phyloP scores from a whole-genome alignment of 2,113 vertebrate species.

The Sterrhoptilus dennistouni region DNA sequence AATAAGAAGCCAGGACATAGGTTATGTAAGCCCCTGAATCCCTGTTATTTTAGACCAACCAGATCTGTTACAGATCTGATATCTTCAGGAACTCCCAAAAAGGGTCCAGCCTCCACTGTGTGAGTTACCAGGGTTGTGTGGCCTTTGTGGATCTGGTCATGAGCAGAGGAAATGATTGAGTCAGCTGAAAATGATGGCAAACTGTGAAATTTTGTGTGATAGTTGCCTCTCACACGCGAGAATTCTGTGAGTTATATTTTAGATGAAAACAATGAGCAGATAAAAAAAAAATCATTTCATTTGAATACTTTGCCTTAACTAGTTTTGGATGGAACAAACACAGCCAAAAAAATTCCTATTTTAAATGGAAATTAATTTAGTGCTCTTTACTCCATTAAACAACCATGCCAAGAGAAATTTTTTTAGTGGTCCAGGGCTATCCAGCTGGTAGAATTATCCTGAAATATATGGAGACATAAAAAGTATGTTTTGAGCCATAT shows the following conservation, averaged over 20 bases:
- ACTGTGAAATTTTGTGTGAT: background rate
- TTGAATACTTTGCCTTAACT: background rate
- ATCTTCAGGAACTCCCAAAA: background rate
- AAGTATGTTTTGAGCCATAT: background rate
- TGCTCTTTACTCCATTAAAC: background rate
- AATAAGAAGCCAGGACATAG: background rate
- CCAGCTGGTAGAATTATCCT: background rate
- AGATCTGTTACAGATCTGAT: background rate
- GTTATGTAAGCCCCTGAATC: background rate
- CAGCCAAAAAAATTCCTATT: background rate
- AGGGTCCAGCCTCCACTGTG: background rate
- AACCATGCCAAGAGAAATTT: background rate
- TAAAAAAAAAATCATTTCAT: background rate
- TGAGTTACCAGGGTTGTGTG: background rate
- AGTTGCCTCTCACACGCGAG: background rate
- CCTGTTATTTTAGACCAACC: background rate
- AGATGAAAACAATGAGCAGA: background rate
- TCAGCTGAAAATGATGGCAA: background rate
- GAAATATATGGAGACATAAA: background rate
- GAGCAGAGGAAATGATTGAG: background rate
- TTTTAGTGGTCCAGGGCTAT: background rate
- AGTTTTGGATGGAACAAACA: background rate
- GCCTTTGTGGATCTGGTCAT: background rate
- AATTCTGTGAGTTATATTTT: background rate
- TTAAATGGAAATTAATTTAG: background rate